Percentiles rank a stretch among this genome's conserved stretches.
These are phyloP conservation scores for Metacarcinus magister DNA, from an alignment of 2,888 invertebrate genomes.

Conservation along the genomic window DNA sequence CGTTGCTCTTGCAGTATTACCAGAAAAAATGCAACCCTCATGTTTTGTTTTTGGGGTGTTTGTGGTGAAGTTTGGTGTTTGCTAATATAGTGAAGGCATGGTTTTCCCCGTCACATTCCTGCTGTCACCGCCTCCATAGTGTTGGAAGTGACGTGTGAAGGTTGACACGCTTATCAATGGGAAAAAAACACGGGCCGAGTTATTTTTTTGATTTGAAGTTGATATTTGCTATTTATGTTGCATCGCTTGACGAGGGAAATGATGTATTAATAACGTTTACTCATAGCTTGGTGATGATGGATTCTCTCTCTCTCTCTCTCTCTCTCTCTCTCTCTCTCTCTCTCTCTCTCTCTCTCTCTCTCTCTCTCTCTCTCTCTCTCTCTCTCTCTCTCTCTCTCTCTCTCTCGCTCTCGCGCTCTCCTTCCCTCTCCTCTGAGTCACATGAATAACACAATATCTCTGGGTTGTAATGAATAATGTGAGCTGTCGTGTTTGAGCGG, in stretches of 20 bases:
- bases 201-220: neutral
- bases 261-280: neutral
- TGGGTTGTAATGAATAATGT: no score
- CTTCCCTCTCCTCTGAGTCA: neutral
- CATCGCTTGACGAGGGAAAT: neutral
- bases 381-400: constrained; percentile 2
- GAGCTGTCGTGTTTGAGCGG: no score
- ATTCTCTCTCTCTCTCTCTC: no score
- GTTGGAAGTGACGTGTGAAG: neutral
- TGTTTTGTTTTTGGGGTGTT: no score
- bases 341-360: constrained; percentile 19
- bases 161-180: neutral
- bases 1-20: no score
- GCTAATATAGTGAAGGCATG: neutral
- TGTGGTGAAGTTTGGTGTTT: neutral
- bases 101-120: neutral
- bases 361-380: constrained; percentile 52
- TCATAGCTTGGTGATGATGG: no score
- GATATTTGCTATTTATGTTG: neutral
- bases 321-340: neutral
- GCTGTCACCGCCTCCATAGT: neutral
- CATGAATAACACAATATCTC: no score
- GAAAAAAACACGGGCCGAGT: neutral
- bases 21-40: no score
- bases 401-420: neutral